Percentiles rank a stretch among this genome's conserved stretches.
Conservation (phyloP, 2,888 invertebrate species). For the Germaria angustata region DNA sequence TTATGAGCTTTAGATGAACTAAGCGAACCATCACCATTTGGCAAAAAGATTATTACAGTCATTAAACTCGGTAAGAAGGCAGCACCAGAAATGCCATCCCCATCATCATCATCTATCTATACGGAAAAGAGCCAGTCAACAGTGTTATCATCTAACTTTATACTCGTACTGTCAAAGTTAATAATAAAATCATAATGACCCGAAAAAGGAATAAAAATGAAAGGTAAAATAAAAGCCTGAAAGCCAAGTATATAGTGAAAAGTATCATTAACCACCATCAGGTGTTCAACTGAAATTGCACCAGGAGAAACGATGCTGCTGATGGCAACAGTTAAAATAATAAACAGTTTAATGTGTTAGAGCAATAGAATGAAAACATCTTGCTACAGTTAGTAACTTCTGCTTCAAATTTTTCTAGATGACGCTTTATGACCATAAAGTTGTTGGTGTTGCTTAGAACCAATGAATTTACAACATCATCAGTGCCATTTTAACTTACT, state of each 20-base stretch:
- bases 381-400: neutral
- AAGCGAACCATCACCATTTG: slow-evolving; percentile 48
- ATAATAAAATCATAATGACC: slow-evolving; percentile 45
- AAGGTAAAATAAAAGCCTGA: neutral
- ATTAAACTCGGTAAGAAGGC: slow-evolving; percentile 47
- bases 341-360: slow-evolving; percentile 37
- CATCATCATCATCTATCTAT: slow-evolving; percentile 6
- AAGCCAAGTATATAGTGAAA: slow-evolving; percentile 10
- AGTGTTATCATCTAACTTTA: slow-evolving; percentile 16
- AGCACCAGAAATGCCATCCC: slow-evolving; percentile 19
- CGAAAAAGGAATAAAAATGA: slow-evolving; percentile 9
- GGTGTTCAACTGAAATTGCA: slow-evolving; percentile 55
- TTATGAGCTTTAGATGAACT: slow-evolving; percentile 19
- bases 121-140: neutral
- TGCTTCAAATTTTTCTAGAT: slow-evolving; percentile 5
- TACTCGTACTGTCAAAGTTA: slow-evolving; percentile 12
- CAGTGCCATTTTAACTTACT: neutral
- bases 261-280: slow-evolving; percentile 53
- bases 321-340: slow-evolving; percentile 37
- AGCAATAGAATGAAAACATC: neutral
- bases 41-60: slow-evolving; percentile 36
- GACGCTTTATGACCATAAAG: slow-evolving; percentile 42
- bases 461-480: slow-evolving; percentile 29
- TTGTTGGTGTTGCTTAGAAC: slow-evolving; percentile 16
- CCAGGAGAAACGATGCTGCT: neutral